Evolutionary conservation across 2,797 vertebrate species (phyloP).

Genomic region (Gallinago solitaria): DNA sequence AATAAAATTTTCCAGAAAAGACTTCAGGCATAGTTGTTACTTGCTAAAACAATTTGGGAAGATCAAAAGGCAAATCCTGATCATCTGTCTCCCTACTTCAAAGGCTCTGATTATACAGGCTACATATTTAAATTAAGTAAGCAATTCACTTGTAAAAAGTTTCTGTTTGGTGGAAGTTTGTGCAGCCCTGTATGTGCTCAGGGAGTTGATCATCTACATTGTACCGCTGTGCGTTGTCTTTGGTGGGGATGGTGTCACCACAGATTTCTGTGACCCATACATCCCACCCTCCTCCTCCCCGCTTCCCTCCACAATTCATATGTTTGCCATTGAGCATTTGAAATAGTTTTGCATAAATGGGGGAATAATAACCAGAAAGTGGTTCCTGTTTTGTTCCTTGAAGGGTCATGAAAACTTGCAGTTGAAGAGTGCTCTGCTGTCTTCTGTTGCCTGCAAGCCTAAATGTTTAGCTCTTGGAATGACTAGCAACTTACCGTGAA

Average conservation of each 20-base stretch:
- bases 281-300: not conserved
- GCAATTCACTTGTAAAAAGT: conserved; percentile 53
- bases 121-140: conserved; percentile 70
- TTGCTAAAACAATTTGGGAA: conserved; percentile 73
- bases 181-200: not conserved
- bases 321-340: conserved; percentile 36
- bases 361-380: not conserved
- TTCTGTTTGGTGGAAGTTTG: not conserved
- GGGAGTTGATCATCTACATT: not conserved
- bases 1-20: conserved; percentile 65
- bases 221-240: not conserved
- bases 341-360: conserved; percentile 54
- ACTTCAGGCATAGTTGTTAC: conserved; percentile 60
- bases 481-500: not conserved
- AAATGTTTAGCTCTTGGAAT: not conserved
- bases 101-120: conserved; percentile 69
- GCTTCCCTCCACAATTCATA: not conserved
- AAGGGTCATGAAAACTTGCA: not conserved
- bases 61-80: conserved; percentile 74
- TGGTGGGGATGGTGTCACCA: not conserved
- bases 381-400: not conserved
- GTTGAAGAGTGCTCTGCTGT: not conserved
- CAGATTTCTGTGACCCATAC: not conserved
- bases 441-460: not conserved
- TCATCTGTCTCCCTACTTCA: conserved; percentile 74